A percentile compares a stretch with the other conserved stretches of the same genome.
phyloP scores from a whole-genome alignment of 2,797 vertebrate species.

The Urosaurus nigricauda region DNA sequence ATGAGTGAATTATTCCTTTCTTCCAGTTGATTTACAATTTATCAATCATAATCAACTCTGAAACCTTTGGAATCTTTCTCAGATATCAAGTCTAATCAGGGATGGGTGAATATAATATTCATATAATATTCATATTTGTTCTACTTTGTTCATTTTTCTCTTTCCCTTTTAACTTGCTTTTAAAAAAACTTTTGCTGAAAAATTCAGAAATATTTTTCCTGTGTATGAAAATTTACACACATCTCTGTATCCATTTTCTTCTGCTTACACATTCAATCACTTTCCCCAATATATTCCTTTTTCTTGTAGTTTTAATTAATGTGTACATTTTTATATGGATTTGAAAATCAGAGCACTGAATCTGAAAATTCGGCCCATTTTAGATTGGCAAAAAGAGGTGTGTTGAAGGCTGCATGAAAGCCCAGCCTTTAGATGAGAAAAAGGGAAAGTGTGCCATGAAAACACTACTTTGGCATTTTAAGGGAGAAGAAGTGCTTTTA shows the following conservation, averaged over 20 bases:
- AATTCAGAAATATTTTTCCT: neutral
- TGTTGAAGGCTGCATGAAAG: no score
- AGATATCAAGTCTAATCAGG: conserved; percentile 20
- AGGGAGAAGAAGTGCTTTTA: no score
- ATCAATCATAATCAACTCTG: neutral
- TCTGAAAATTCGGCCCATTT: neutral
- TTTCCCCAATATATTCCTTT: neutral
- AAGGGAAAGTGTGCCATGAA: no score
- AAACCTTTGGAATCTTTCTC: conserved; percentile 41
- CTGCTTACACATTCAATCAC: neutral
- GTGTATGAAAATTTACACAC: neutral
- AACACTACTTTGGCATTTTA: no score
- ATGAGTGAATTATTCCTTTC: conserved; percentile 28
- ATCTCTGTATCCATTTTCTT: no score
- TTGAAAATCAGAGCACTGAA: neutral
- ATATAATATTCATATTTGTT: neutral
- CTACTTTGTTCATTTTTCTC: neutral
- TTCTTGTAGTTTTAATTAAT: neutral
- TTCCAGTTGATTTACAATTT: conserved; percentile 17
- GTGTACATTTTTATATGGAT: neutral
- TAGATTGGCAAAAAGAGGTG: no score
- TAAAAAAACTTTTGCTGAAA: neutral
- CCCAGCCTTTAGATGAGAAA: no score
- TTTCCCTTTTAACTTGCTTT: neutral
- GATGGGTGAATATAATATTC: no score